phyloP scores from a whole-genome alignment of 2,113 vertebrate species.

The Lates calcarifer region DNA sequence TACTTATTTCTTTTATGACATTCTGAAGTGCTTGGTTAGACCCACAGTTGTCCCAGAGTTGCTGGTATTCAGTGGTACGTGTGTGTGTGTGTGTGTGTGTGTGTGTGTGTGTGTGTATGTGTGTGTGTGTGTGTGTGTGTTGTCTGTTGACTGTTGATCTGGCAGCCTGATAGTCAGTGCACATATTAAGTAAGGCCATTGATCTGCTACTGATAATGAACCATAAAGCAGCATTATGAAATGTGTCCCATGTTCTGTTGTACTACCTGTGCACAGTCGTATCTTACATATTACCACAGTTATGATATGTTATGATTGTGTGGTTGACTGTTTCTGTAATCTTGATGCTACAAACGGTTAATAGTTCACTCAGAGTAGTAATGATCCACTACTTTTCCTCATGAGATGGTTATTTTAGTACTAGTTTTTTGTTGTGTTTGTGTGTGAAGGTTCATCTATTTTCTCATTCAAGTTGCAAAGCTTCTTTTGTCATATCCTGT shows the following conservation, averaged over 20 bases:
- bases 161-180: background rate
- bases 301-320: constrained; percentile 8
- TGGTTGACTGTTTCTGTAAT: constrained; percentile 4
- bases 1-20: background rate
- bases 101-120: background rate
- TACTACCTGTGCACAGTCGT: background rate
- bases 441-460: constrained; percentile 11
- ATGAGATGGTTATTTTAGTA: constrained; percentile 39
- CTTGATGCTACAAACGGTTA: constrained; percentile 30
- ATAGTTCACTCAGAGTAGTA: constrained; percentile 28
- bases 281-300: background rate
- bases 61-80: background rate
- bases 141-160: constrained; percentile 1
- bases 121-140: background rate
- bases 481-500: background rate
- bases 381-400: constrained; percentile 26
- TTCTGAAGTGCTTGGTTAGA: background rate
- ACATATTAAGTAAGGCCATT: background rate
- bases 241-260: background rate
- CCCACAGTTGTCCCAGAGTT: background rate
- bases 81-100: constrained; percentile 1
- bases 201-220: background rate
- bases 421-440: constrained; percentile 21
- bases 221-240: constrained; percentile 15
- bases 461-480: background rate